These are phyloP conservation scores for Piprites chloris DNA, from an alignment of 2,113 vertebrate genomes.

Conservation along the genomic window DNA sequence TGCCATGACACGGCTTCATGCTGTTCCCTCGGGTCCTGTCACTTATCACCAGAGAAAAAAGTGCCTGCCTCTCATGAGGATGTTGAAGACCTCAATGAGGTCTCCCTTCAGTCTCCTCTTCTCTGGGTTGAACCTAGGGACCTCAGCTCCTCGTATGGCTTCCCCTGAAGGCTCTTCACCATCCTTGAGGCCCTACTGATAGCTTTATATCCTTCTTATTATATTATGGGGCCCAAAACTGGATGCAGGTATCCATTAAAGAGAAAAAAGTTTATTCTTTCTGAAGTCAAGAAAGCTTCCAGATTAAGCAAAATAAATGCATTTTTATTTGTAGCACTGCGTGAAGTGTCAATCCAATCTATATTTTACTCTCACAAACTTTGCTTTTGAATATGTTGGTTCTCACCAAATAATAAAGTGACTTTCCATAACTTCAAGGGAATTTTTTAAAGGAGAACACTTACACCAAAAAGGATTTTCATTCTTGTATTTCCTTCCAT, in stretches of 20 bases:
- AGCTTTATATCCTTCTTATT: background rate
- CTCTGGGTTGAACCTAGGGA: background rate
- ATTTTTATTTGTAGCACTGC: background rate
- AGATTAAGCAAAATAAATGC: background rate
- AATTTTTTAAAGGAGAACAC: background rate
- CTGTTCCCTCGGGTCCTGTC: background rate
- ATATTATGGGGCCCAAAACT: background rate
- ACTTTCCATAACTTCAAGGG: background rate
- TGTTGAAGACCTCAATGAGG: background rate
- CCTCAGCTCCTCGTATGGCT: background rate
- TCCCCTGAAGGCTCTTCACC: background rate
- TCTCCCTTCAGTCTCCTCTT: background rate
- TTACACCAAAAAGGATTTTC: background rate
- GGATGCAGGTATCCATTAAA: background rate
- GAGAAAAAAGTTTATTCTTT: background rate
- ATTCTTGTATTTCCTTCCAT: background rate
- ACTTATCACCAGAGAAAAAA: background rate
- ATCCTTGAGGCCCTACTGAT: background rate
- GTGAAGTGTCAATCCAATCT: background rate
- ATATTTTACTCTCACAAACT: background rate
- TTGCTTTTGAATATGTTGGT: no score
- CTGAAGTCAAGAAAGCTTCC: background rate
- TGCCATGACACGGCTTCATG: background rate
- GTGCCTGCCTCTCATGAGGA: background rate
- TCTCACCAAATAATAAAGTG: background rate